Percentiles rank a stretch among this genome's conserved stretches.
Conservation (phyloP, 2,797 vertebrate genomes). For the Muraenolepis orangiensis region DNA sequence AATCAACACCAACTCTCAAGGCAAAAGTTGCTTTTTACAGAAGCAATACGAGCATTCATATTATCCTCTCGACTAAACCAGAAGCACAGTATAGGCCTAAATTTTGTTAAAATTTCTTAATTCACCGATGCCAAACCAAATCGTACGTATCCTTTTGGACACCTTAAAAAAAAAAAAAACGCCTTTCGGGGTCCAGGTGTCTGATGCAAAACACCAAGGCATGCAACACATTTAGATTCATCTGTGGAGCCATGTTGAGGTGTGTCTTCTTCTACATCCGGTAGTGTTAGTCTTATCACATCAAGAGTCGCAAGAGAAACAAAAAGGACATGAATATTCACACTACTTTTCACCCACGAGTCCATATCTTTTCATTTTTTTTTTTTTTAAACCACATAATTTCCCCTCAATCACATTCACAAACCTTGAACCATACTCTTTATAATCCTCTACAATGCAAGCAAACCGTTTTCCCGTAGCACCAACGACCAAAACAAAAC, state of each 20-base stretch:
- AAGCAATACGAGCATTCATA: neutral
- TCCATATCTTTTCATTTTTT: no score
- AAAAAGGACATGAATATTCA: slow-evolving; percentile 24
- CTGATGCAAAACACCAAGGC: slow-evolving; percentile 42
- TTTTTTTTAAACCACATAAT: slow-evolving; percentile 16
- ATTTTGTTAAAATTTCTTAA: neutral
- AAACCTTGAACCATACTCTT: slow-evolving; percentile 25
- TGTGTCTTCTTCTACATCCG: neutral
- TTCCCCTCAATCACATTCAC: slow-evolving; percentile 34
- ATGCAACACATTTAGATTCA: neutral
- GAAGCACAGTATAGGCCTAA: no score
- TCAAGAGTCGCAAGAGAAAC: slow-evolving; percentile 20
- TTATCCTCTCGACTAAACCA: neutral
- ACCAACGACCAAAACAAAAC: slow-evolving; percentile 52
- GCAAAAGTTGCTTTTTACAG: neutral
- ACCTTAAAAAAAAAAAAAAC: slow-evolving; percentile 38
- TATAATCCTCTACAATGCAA: slow-evolving; percentile 37
- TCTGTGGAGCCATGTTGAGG: slow-evolving; percentile 24
- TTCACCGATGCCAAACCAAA: neutral
- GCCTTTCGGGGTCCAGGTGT: slow-evolving; percentile 26
- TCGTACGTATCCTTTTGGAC: neutral
- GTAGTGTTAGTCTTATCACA: slow-evolving; percentile 8
- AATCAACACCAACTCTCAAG: slow-evolving; percentile 19
- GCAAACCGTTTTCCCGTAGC: slow-evolving; percentile 56
- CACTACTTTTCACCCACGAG: slow-evolving; percentile 28